Percentiles rank a stretch among this genome's conserved stretches.
phyloP scores from a whole-genome alignment of 2,888 invertebrate genomes.

The Achlya flavicornis region DNA sequence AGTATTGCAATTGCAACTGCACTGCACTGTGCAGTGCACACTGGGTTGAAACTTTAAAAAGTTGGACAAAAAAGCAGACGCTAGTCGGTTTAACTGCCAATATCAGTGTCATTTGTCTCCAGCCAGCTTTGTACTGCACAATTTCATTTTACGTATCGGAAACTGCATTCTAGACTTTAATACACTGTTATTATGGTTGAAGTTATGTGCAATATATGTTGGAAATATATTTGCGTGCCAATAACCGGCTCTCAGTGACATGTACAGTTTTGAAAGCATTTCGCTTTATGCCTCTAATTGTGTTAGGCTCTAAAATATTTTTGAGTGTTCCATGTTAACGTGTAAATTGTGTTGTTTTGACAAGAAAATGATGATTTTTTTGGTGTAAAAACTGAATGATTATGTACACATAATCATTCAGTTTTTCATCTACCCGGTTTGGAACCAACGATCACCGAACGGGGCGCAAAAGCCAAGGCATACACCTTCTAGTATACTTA shows the following conservation, averaged over 20 bases:
- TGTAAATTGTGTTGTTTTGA: conserved; percentile 28
- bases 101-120: conserved; percentile 70
- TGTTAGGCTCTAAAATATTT: conserved; percentile 61
- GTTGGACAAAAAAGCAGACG: conserved; percentile 48
- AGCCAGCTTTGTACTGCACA: conserved; percentile 52
- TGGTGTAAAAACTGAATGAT: conserved; percentile 5
- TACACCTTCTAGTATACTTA: too few relatives aligned
- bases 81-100: conserved; percentile 66
- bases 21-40: conserved; percentile 37
- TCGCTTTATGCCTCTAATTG: conserved; percentile 62
- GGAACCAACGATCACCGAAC: too few relatives aligned
- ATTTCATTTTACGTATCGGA: conserved; percentile 29
- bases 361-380: background rate
- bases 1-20: background rate
- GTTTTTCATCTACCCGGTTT: too few relatives aligned
- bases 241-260: conserved; percentile 62
- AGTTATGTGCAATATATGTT: conserved; percentile 13
- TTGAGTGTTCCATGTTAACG: conserved; percentile 56
- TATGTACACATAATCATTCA: too few relatives aligned
- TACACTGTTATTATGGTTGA: conserved; percentile 26
- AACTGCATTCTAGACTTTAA: conserved; percentile 34
- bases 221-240: conserved; percentile 41
- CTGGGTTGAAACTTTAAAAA: conserved; percentile 50
- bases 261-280: conserved; percentile 57
- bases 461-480: too few relatives aligned